phyloP scores from a whole-genome alignment of 2,888 invertebrate species.

The Andrena minutula region DNA sequence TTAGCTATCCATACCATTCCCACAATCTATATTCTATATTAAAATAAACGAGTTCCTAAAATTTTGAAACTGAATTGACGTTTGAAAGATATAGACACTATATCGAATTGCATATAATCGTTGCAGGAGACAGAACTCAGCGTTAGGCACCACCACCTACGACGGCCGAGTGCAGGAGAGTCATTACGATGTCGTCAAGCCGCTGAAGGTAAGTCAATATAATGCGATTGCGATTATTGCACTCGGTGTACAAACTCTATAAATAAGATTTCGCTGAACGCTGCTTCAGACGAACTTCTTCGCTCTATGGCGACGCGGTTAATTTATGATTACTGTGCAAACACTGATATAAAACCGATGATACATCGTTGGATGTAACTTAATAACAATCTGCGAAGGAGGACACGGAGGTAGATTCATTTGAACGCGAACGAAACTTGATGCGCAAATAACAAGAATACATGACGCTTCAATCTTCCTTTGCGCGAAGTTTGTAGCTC shows the following conservation, averaged over 20 bases:
- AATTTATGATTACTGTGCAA: slow-evolving; percentile 7
- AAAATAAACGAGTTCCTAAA: neutral
- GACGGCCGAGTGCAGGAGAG: slow-evolving; percentile 81
- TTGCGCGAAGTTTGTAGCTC: neutral
- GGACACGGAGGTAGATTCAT: neutral
- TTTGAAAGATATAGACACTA: neutral
- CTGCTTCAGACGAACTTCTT: neutral
- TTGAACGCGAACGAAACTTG: neutral
- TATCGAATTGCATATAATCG: slow-evolving; percentile 14
- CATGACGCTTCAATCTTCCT: neutral
- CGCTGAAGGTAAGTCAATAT: slow-evolving; percentile 80
- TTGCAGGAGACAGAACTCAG: slow-evolving; percentile 78
- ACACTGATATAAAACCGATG: neutral
- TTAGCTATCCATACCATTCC: neutral
- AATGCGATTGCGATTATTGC: slow-evolving; percentile 15
- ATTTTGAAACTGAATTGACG: neutral
- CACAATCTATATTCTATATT: neutral
- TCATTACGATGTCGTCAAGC: slow-evolving; percentile 84
- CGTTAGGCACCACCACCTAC: slow-evolving; percentile 75
- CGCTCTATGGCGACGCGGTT: slow-evolving; percentile 15
- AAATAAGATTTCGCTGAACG: neutral
- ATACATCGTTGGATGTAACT: slow-evolving; percentile 8
- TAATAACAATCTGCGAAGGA: neutral
- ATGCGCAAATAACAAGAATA: slow-evolving; percentile 1
- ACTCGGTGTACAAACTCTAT: neutral